Percentiles rank a stretch among this genome's conserved stretches.
phyloP scores from a whole-genome alignment of 2,888 invertebrate genomes.

The Philonicus albiceps region DNA sequence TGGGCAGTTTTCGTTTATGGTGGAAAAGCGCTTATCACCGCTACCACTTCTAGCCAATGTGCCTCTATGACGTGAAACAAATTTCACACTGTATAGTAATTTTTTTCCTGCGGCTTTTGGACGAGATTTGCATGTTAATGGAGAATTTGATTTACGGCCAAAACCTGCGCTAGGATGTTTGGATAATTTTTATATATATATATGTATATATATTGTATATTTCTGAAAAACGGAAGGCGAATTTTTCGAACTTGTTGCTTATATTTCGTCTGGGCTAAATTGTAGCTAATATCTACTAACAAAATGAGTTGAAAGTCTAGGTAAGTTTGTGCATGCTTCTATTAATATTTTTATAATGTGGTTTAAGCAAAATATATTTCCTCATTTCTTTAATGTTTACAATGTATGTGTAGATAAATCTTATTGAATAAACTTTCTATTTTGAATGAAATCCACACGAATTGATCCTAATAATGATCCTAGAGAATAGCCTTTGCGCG shows the following conservation, averaged over 20 bases:
- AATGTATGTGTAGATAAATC: too few relatives aligned
- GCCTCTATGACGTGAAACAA: slow-evolving; percentile 36
- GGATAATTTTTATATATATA: not conserved
- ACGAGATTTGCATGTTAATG: slow-evolving; percentile 41
- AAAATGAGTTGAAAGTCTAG: not conserved
- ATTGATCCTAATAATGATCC: too few relatives aligned
- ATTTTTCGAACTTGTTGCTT: slow-evolving; percentile 29
- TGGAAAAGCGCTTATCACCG: slow-evolving; percentile 37
- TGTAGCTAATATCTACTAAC: not conserved
- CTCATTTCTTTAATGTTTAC: too few relatives aligned
- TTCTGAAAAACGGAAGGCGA: not conserved
- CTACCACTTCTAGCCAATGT: slow-evolving; percentile 28
- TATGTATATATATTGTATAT: too few relatives aligned
- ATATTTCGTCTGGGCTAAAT: not conserved
- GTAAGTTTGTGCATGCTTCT: not conserved
- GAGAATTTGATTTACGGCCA: slow-evolving; percentile 37
- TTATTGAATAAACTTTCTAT: too few relatives aligned
- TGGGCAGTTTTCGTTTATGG: slow-evolving; percentile 40
- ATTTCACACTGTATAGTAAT: slow-evolving; percentile 38
- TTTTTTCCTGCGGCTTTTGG: slow-evolving; percentile 30
- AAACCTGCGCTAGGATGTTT: not conserved
- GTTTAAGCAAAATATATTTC: too few relatives aligned
- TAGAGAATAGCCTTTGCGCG: too few relatives aligned
- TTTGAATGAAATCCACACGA: too few relatives aligned
- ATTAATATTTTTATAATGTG: too few relatives aligned